phyloP scores from a whole-genome alignment of 2,888 invertebrate genomes.

The Drosophila aldrichi region DNA sequence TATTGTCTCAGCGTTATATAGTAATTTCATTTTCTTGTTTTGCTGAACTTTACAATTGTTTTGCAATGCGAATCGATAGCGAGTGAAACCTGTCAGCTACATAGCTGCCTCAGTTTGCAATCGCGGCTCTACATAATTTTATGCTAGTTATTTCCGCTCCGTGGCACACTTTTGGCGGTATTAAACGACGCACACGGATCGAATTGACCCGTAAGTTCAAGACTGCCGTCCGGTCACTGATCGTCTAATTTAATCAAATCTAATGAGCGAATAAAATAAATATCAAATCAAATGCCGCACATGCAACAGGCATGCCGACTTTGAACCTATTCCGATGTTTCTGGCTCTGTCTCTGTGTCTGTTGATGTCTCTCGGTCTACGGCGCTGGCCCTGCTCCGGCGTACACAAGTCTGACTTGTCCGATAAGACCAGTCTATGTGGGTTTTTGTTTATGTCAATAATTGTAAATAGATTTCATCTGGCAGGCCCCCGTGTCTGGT shows the following conservation, averaged over 20 bases:
- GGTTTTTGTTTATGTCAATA: conserved; percentile 13
- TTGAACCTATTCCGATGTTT: conserved; percentile 38
- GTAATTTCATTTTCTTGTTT: conserved; percentile 21
- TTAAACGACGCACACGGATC: conserved; percentile 26
- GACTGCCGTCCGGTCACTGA: conserved; percentile 44
- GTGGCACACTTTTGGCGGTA: conserved; percentile 50
- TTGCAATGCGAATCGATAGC: conserved; percentile 33
- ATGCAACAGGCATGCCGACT: conserved; percentile 34
- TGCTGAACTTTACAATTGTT: conserved; percentile 17
- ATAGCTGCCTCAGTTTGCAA: not conserved
- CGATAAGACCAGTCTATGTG: conserved; percentile 38
- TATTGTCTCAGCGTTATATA: conserved; percentile 34
- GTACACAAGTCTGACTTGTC: conserved; percentile 35
- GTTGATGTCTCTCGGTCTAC: conserved; percentile 1
- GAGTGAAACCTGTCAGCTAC: conserved; percentile 40
- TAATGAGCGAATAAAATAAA: conserved; percentile 9
- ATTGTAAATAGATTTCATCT: conserved; percentile 21
- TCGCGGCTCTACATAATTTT: conserved; percentile 14
- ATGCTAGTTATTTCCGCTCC: conserved; percentile 46
- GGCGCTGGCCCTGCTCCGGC: conserved; percentile 19
- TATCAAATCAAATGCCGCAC: conserved; percentile 5
- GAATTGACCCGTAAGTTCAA: conserved; percentile 46
- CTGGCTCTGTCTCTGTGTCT: not conserved
- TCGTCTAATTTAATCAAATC: conserved; percentile 52
- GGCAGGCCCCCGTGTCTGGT: conserved; percentile 42